A percentile compares a stretch with the other conserved stretches of the same genome.
Evolutionary conservation across 2,797 vertebrate genomes (phyloP).

Genomic region (Lindbergichthys nudifrons): DNA sequence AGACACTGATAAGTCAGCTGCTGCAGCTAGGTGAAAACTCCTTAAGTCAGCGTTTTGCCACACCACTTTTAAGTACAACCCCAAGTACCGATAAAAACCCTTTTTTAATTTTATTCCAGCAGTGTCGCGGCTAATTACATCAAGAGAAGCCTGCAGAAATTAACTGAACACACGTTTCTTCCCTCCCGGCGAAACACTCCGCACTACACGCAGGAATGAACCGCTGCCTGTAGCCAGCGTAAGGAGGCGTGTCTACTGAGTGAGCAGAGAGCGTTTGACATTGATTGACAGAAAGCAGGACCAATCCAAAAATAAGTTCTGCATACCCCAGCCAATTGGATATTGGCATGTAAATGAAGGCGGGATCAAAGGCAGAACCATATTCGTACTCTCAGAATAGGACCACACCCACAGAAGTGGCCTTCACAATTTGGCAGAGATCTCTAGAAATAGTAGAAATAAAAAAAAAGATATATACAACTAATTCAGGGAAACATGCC

Average conservation of each 20-base stretch:
- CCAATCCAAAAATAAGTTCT: constrained; percentile 21
- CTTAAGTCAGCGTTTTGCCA: constrained; percentile 21
- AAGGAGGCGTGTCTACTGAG: constrained; percentile 71
- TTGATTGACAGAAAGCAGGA: constrained; percentile 36
- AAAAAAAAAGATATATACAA: neutral
- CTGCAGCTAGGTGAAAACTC: constrained; percentile 41
- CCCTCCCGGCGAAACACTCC: constrained; percentile 39
- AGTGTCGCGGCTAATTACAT: neutral
- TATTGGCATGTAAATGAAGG: neutral
- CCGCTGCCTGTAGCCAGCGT: constrained; percentile 37
- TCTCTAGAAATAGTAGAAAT: neutral
- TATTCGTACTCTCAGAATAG: constrained; percentile 21
- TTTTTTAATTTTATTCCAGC: constrained; percentile 11
- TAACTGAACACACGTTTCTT: constrained; percentile 23
- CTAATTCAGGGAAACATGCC: neutral
- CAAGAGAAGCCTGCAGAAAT: constrained; percentile 10
- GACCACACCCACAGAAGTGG: constrained; percentile 58
- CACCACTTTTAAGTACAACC: constrained; percentile 8
- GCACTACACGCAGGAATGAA: constrained; percentile 32
- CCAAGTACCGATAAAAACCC: constrained; percentile 1
- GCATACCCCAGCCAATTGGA: constrained; percentile 44
- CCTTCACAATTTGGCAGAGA: constrained; percentile 15
- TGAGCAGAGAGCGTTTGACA: neutral
- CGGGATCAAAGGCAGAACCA: constrained; percentile 21
- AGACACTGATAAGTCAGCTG: constrained; percentile 37